phyloP scores from a whole-genome alignment of 2,113 vertebrate genomes.

The Tragelaphus buxtoni region DNA sequence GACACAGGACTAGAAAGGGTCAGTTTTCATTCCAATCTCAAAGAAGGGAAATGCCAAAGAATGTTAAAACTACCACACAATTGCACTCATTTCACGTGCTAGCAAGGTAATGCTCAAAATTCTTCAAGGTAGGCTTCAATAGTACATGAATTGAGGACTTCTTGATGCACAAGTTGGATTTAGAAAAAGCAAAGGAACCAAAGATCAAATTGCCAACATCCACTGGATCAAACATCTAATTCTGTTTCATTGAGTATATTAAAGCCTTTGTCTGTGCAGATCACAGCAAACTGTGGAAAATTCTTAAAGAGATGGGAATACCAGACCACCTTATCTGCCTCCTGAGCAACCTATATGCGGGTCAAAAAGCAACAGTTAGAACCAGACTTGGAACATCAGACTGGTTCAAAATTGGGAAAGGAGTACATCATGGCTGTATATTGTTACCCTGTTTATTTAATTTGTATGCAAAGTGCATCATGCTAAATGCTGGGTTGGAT shows the following conservation, averaged over 20 bases:
- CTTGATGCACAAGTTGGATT: background rate
- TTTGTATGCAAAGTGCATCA: background rate
- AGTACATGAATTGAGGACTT: background rate
- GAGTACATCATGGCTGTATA: background rate
- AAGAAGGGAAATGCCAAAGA: background rate
- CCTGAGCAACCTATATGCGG: rapidly evolving
- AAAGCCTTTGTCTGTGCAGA: background rate
- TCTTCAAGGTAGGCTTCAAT: background rate
- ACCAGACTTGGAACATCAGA: background rate
- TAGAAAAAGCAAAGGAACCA: background rate
- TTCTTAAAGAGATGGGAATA: background rate
- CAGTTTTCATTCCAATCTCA: background rate
- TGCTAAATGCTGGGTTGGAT: background rate
- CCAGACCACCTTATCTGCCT: background rate
- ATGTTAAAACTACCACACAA: background rate
- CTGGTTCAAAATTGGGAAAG: background rate
- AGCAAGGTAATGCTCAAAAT: background rate
- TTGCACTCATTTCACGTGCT: background rate
- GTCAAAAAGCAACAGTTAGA: background rate
- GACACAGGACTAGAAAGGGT: background rate
- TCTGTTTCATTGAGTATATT: background rate
- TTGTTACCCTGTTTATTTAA: background rate
- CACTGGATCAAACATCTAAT: background rate
- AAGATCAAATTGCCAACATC: background rate
- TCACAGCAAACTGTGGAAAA: background rate